Base-by-base conservation (phyloP, 1,140 invertebrate species). In the Megalopta genalis region DNA sequence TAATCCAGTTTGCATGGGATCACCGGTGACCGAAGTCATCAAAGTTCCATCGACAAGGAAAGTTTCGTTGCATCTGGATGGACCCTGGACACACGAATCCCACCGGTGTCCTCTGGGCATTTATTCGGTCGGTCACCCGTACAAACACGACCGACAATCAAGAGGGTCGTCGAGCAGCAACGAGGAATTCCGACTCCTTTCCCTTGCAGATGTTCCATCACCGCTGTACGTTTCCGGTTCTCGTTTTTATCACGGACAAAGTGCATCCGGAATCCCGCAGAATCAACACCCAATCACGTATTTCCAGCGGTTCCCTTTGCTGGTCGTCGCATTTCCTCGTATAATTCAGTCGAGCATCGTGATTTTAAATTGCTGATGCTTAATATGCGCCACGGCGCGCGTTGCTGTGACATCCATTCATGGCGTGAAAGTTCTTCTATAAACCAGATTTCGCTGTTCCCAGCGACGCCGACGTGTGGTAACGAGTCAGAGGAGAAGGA, bases 281-380 rank as follows among this genome's bases (percentile, higher is more conserved):
- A 52, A 52, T 77, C 75, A 62, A 62, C 75, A 70, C 39, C 0
- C 54, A 60, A 25, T 21, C 74, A 46, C 64, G 39, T 16, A 46
- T 46, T 59, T 39, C 70, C 9, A 54, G n/a, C 18, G 10, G 16
- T 16, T 21, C 46, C 10, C 7, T n/a, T 21, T 0, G 1, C 37
- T 59, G 42, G 7, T 32, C 9, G 1, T 3, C 23, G 25, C 54
- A 16, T 54, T 12, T 54, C 14, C 14, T 54, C 46, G 0, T 5
- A 18, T 37, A 23, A 6, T 37, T n/a, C 2, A 42, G 5, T n/a
- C 54, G 37, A 5, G 63, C 32, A 25, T 23, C 12, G 23, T 1
- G 0, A n/a, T 27, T 68, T 49, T 46, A 23, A 42, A 14, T 37
- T 39, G 39, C 18, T 59, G 23, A 46, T 62, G 12, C 9, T 27